These are phyloP conservation scores for Isichthys henryi DNA, from an alignment of 2,113 vertebrate species.

Conservation along the genomic window DNA sequence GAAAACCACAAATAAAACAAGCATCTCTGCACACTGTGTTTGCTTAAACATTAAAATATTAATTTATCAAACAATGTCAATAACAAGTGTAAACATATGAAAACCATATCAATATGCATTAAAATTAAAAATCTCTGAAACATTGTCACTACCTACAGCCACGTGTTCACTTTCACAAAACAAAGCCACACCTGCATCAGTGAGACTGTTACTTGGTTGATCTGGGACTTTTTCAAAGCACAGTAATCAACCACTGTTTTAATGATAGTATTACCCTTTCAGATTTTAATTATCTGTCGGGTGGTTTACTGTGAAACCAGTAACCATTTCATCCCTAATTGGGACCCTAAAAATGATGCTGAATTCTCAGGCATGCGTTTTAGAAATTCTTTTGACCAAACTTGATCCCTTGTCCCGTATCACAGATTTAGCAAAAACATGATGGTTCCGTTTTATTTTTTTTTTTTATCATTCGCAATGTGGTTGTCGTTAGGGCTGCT, in stretches of 20 bases:
- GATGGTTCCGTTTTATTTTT: background rate
- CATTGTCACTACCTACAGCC: background rate
- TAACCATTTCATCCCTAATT: background rate
- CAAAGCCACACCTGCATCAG: background rate
- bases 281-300: too few species aligned
- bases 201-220: background rate
- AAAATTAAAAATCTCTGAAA: background rate
- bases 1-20: background rate
- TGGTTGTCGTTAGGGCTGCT: background rate
- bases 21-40: background rate
- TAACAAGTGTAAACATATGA: background rate
- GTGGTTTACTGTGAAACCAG: too few species aligned
- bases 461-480: background rate
- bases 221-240: background rate
- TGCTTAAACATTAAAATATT: too few species aligned
- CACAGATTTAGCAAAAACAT: background rate
- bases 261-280: background rate
- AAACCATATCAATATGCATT: background rate
- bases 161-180: background rate
- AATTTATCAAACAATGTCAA: too few species aligned
- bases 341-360: background rate
- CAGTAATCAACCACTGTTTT: background rate
- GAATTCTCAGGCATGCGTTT: background rate
- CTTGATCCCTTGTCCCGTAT: background rate
- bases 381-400: background rate